Base-by-base conservation (phyloP, 37 sponge, comb jelly and placozoan species). In the Eunapius fragilis region DNA sequence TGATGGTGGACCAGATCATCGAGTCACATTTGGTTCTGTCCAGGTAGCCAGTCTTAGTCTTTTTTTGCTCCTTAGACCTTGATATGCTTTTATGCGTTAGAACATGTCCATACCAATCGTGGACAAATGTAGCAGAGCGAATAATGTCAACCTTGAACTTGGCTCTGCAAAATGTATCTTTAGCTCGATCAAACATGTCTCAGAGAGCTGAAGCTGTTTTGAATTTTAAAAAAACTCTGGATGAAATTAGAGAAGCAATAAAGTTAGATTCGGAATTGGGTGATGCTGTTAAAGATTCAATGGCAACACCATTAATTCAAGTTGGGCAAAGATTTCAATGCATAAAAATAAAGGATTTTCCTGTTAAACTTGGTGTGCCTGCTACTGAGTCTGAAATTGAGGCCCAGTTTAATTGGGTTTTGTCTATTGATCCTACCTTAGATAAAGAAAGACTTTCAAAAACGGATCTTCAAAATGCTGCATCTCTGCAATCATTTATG, bases 11-110 rank as follows among this genome's bases (percentile, higher is more conserved):
- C 74, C 12, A 11, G 74, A 83, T 47, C 84, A 83, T 41, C 74
- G 84, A 10, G 84, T 83, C 25, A 83, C 75, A 72, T 83, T 74
- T 83, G 84, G 75, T 12, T 83, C 84, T 28, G 84, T 83, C 27
- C 27, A 83, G 58, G 75, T 83, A 10, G 47, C 84, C 26, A 27
- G 34, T 47, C 26, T 83, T 2, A 30, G 33, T 27, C n/a, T 2
- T 83, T 22, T 74, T 83, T 35, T 25, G 69, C 9, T 7, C 85
- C n/a, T n/a, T 84, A 9, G 70, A 84, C 45, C n/a, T 84, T 2
- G 85, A 84, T 50, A 83, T 83, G 67, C 7, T 83, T 3, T 34
- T 83, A 4, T 74, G 75, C 74, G 28, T 74, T 3, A 25, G 84
- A 27, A 83, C 67, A 11, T 83, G 75, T 27, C 84, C 84, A 12